Conservation (phyloP, 2,113 vertebrate species). For the Elaphurus davidianus region DNA sequence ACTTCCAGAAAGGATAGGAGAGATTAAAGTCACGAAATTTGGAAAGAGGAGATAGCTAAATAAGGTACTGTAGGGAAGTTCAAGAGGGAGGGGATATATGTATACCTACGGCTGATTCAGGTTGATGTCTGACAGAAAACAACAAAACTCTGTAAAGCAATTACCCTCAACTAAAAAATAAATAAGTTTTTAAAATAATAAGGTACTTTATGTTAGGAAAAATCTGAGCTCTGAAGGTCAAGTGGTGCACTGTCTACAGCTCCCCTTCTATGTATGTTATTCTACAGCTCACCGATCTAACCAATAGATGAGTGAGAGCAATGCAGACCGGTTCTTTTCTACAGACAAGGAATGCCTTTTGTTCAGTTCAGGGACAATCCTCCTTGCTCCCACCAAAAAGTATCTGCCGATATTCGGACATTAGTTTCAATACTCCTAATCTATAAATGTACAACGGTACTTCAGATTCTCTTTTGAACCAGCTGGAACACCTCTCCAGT, state of each 20-base stretch:
- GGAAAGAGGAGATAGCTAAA: background rate
- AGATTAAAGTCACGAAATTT: background rate
- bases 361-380: no score
- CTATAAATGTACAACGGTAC: background rate
- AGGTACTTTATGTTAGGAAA: background rate
- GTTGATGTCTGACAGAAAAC: background rate
- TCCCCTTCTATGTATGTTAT: rapidly evolving
- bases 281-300: background rate
- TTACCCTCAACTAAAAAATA: background rate
- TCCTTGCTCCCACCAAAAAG: background rate
- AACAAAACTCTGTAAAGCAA: background rate
- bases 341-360: background rate
- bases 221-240: background rate
- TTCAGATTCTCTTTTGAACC: background rate
- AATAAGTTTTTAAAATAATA: background rate
- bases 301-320: background rate
- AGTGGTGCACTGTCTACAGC: rapidly evolving
- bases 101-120: background rate
- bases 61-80: background rate
- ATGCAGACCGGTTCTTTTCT: no score
- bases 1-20: background rate
- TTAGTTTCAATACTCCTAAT: background rate
- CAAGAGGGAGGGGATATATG: background rate
- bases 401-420: background rate
- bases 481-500: background rate